Percentiles rank a stretch among this genome's conserved stretches.
phyloP scores from a whole-genome alignment of 2,888 invertebrate species.

The Chalcis sispes region DNA sequence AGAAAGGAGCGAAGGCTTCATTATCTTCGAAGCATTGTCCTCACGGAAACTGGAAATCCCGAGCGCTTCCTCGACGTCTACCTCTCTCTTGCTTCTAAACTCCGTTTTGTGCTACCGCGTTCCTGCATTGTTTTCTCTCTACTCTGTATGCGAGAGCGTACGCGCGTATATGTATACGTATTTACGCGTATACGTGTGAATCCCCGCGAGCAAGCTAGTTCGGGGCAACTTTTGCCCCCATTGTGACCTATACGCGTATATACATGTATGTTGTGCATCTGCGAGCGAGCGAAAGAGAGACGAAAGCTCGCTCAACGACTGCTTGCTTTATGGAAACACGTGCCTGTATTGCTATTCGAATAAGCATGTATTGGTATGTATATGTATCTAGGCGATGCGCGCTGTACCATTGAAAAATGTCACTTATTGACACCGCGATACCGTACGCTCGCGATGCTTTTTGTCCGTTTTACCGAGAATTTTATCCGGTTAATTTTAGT shows the following conservation, averaged over 20 bases:
- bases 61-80: conserved; percentile 40
- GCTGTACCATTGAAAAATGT: too few relatives aligned
- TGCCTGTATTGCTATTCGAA: too few relatives aligned
- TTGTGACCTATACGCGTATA: conserved; percentile 53
- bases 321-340: too few relatives aligned
- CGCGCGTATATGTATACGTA: background rate
- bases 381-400: too few relatives aligned
- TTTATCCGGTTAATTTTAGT: too few relatives aligned
- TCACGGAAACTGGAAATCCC: conserved; percentile 58
- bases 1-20: background rate
- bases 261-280: too few relatives aligned
- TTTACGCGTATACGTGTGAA: conserved; percentile 49
- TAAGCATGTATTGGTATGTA: too few relatives aligned
- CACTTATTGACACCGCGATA: too few relatives aligned
- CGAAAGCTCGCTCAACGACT: conserved; percentile 44
- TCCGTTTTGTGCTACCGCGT: conserved; percentile 62
- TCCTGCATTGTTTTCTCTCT: conserved; percentile 60
- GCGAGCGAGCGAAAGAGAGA: background rate
- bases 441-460: too few relatives aligned
- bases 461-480: too few relatives aligned
- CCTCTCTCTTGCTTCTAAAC: conserved; percentile 39
- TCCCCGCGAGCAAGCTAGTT: conserved; percentile 25
- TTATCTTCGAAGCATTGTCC: conserved; percentile 56
- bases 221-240: conserved; percentile 55
- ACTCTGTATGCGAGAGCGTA: background rate